These are phyloP conservation scores for Babylonia areolata DNA, from an alignment of 1,140 invertebrate genomes.

Conservation along the genomic window DNA sequence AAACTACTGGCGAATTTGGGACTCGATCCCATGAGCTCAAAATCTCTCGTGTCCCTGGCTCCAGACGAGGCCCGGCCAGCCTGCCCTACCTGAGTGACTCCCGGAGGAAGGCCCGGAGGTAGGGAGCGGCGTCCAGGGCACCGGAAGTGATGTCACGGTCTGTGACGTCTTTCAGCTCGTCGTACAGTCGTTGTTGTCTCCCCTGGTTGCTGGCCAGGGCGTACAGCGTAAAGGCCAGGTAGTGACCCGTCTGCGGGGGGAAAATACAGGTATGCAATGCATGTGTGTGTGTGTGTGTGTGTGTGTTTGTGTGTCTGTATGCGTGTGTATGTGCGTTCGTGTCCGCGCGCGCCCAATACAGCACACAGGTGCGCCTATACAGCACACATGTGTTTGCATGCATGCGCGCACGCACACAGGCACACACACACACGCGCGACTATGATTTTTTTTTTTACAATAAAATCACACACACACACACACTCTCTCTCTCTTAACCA, in stretches of 20 bases:
- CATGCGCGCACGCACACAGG: background rate
- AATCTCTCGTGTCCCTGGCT: too few relatives aligned
- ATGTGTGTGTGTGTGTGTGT: background rate
- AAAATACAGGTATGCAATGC: constrained; percentile 7
- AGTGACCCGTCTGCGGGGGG: constrained; percentile 82
- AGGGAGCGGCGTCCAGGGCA: constrained; percentile 81
- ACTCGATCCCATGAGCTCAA: too few relatives aligned
- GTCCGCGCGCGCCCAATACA: background rate
- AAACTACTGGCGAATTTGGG: too few relatives aligned
- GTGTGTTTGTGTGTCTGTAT: background rate
- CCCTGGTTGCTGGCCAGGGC: constrained; percentile 44
- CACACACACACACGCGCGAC: too few relatives aligned
- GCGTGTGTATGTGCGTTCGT: background rate
- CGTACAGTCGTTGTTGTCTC: constrained; percentile 77
- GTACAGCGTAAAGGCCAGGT: constrained; percentile 50
- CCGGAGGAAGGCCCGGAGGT: constrained; percentile 87
- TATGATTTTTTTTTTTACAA: too few relatives aligned
- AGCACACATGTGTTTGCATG: background rate
- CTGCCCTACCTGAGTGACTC: constrained; percentile 85
- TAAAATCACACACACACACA: too few relatives aligned
- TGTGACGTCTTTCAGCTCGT: constrained; percentile 82
- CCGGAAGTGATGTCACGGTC: constrained; percentile 79
- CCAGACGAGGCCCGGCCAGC: too few relatives aligned
- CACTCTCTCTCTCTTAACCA: too few relatives aligned
- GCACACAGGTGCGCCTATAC: background rate